Percentiles rank a stretch among this genome's conserved stretches.
phyloP scores from a whole-genome alignment of 2,113 vertebrate genomes.

The Eira barbara region DNA sequence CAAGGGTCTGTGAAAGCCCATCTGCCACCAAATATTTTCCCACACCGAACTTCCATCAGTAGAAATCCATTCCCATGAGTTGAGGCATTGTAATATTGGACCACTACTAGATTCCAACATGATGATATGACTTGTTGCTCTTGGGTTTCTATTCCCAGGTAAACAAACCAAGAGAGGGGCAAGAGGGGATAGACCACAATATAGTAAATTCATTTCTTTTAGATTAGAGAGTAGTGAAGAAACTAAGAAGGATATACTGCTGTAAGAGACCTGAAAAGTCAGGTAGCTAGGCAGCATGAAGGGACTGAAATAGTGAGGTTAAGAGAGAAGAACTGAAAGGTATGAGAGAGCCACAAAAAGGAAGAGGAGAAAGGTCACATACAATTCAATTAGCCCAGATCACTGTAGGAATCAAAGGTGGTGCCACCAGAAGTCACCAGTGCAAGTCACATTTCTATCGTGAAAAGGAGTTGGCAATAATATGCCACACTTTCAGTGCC shows the following conservation, averaged over 20 bases:
- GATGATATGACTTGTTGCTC: neutral
- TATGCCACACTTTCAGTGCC: neutral
- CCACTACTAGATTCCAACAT: neutral
- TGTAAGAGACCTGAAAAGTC: neutral
- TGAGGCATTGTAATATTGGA: neutral
- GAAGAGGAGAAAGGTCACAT: neutral
- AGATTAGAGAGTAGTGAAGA: neutral
- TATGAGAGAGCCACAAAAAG: neutral
- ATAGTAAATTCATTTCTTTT: conserved; percentile 4
- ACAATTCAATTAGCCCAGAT: neutral
- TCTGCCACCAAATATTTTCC: neutral
- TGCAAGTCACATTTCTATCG: neutral
- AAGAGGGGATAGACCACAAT: neutral
- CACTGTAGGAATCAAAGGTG: neutral
- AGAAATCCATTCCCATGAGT: neutral
- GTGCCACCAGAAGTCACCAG: neutral
- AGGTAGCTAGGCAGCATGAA: neutral
- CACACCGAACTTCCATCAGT: neutral
- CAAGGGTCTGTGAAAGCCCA: neutral
- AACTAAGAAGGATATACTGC: neutral
- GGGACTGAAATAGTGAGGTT: neutral
- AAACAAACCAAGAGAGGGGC: neutral
- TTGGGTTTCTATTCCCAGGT: neutral
- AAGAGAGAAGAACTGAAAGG: neutral
- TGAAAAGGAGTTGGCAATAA: neutral